These are phyloP conservation scores for Acropternis orthonyx DNA, from an alignment of 2,797 vertebrate genomes.

Conservation along the genomic window DNA sequence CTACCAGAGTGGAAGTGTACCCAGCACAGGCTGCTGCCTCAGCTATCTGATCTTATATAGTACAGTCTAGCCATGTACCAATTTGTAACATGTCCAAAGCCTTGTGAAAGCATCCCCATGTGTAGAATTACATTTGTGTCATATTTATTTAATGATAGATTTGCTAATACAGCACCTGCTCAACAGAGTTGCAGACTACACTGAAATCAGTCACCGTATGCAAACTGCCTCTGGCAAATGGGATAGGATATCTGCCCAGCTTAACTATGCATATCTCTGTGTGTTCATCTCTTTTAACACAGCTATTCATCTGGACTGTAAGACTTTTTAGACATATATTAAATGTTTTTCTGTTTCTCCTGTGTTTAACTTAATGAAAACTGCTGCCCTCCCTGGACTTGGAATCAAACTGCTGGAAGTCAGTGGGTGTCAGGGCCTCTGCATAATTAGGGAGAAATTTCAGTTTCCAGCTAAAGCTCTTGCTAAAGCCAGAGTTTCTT, in stretches of 20 bases:
- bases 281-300: neutral
- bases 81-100: conserved; percentile 34
- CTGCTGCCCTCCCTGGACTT: neutral
- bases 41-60: conserved; percentile 27
- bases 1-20: neutral
- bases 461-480: neutral
- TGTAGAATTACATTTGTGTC: conserved; percentile 41
- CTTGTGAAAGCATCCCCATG: neutral
- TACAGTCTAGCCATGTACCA: neutral
- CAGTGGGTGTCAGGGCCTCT: neutral
- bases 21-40: neutral
- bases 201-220: neutral
- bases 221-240: neutral
- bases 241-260: neutral
- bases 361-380: neutral
- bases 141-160: conserved; percentile 63
- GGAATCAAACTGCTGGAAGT: neutral
- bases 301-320: neutral
- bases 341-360: neutral
- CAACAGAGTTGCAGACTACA: neutral
- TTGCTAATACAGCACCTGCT: conserved; percentile 22
- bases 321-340: neutral
- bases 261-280: neutral
- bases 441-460: neutral
- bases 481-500: neutral